A percentile compares a stretch with the other conserved stretches of the same genome.
phyloP scores from a whole-genome alignment of 2,797 vertebrate species.

The Zenarchopterus dispar region DNA sequence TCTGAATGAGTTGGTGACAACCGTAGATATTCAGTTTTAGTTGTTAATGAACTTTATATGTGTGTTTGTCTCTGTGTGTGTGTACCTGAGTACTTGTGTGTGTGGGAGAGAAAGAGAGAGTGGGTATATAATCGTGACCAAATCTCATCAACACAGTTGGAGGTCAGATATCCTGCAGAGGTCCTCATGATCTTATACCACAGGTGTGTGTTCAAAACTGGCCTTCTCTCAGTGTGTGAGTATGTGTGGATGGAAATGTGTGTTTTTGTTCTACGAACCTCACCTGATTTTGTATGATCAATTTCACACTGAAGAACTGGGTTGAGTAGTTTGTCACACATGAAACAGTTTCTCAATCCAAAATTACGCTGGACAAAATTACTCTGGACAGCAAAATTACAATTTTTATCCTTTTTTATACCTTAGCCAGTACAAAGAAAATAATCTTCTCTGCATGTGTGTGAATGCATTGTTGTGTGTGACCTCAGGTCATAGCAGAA shows the following conservation, averaged over 20 bases:
- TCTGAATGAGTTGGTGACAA: neutral
- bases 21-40: neutral
- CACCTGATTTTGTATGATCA: neutral
- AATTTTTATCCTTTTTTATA: conserved; percentile 18
- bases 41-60: neutral
- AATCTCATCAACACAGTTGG: conserved; percentile 54
- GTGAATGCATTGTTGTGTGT: conserved; percentile 7
- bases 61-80: neutral
- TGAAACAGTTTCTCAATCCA: neutral
- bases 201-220: neutral
- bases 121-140: conserved; percentile 18
- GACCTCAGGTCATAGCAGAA: conserved; percentile 52
- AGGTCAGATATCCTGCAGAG: conserved; percentile 37
- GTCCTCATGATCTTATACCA: conserved; percentile 26
- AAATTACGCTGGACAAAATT: no score
- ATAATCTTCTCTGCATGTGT: conserved; percentile 8
- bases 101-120: neutral
- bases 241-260: neutral
- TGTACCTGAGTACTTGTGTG: neutral
- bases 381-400: no score
- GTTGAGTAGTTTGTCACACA: neutral
- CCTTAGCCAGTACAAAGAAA: neutral
- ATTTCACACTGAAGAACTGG: no score
- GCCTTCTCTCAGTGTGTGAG: neutral
- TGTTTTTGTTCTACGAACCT: neutral